Base-by-base conservation (phyloP, 2,113 vertebrate species). In the Myiopsitta monachus region DNA sequence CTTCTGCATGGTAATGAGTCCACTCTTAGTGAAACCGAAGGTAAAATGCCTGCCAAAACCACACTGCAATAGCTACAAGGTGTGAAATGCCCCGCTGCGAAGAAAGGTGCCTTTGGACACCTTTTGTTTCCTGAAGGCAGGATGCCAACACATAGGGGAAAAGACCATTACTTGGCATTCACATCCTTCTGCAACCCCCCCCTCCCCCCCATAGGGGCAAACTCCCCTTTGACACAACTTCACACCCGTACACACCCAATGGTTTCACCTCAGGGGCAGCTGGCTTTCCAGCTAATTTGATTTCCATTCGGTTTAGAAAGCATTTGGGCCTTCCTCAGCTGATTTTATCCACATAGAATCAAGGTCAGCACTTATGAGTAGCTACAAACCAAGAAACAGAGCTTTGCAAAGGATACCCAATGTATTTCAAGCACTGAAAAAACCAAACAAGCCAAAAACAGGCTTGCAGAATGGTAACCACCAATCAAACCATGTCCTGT, bases 141-240 rank as follows among this genome's bases (percentile, higher is more conserved):
- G 52, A 55, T 12, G 18, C 28, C 70, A 69, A 36, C 39, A 7
- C 33, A 9, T 6, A 21, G 4, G 18, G 28, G 26, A 18, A 16
- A 26, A 55, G 43, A 36, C 5, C 55, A 8, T 8, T 31, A 62
- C 38, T 57, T 27, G 28, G 14, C 57, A 72, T 19, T 36, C 18
- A 2, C 11, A 47, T 15, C 47, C 46, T 66, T 39, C 51, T 81
- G 39, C 33, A 59, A 49, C 44, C 30, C 2, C 10, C 0, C 0
- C 11, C 30, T 39, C 30, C 2, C 10, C 0, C 0, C 11, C 30
- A 14, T 14, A 4, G 15, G 21, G 46, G 28, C 51, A 55, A 14
- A n/a, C 38, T 63, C 15, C 30, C 13, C 51, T 52, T 18, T 18
- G 49, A 74, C 6, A 64, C 15, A 63, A 64, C 74, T 73, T 67